Percentiles rank a stretch among this genome's conserved stretches.
phyloP scores from a whole-genome alignment of 2,888 invertebrate genomes.

The Tetragonula carbonaria region DNA sequence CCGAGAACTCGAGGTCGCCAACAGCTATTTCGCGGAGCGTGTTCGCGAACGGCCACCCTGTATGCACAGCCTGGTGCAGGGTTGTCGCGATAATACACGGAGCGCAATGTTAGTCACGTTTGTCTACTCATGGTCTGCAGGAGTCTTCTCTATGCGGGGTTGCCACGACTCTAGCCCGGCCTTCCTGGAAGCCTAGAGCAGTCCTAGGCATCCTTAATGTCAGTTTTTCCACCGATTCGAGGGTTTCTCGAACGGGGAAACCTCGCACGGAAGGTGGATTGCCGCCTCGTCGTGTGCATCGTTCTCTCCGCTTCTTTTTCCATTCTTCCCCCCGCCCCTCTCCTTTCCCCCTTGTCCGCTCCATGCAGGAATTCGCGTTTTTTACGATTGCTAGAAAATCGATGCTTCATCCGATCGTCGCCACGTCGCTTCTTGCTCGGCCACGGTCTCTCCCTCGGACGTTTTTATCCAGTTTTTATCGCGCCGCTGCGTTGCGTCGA shows the following conservation, averaged over 20 bases:
- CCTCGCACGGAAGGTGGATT: conserved; percentile 13
- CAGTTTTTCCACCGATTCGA: conserved; percentile 41
- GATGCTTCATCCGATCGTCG: conserved; percentile 19
- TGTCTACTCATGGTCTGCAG: conserved; percentile 74
- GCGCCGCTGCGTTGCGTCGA: too few relatives aligned
- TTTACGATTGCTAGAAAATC: conserved; percentile 30
- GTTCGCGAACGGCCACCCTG: conserved; percentile 60
- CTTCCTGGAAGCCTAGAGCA: conserved; percentile 64
- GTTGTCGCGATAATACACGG: conserved; percentile 69
- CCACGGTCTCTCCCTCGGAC: not conserved
- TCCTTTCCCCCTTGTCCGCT: not conserved
- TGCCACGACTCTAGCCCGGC: conserved; percentile 69
- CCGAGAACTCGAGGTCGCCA: too few relatives aligned
- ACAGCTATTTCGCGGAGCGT: not conserved
- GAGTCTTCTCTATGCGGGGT: conserved; percentile 71
- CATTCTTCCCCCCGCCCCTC: not conserved
- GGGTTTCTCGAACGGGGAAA: conserved; percentile 44
- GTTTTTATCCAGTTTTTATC: not conserved
- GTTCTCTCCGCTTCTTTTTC: conserved; percentile 6
- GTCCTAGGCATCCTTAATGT: conserved; percentile 64
- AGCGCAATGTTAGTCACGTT: conserved; percentile 74
- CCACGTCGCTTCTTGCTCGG: not conserved
- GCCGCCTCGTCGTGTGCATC: conserved; percentile 21
- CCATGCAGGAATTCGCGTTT: conserved; percentile 28
- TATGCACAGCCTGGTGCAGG: conserved; percentile 54